Percentiles rank a stretch among this genome's conserved stretches.
phyloP scores from a whole-genome alignment of 1,140 invertebrate species.

The Mya arenaria region DNA sequence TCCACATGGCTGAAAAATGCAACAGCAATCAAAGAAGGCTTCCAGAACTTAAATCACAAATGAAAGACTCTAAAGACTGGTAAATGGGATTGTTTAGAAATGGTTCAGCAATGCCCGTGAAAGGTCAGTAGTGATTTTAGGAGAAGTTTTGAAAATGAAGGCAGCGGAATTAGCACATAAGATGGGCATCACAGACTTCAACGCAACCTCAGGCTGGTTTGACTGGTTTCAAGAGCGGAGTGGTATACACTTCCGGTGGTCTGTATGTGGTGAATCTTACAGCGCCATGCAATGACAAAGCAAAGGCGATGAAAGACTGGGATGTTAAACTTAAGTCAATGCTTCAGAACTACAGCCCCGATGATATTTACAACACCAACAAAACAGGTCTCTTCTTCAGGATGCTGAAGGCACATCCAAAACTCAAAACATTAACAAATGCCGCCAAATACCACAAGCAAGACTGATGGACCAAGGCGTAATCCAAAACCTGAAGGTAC shows the following conservation, averaged over 20 bases:
- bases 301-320: neutral
- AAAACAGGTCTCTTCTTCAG: conserved; percentile 5
- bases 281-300: neutral
- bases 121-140: neutral
- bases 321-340: neutral
- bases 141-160: neutral
- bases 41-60: neutral
- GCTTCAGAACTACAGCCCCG: neutral
- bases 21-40: conserved; percentile 6
- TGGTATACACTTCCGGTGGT: conserved; percentile 8
- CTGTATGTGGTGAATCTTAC: neutral
- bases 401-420: neutral
- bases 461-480: no score
- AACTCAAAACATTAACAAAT: no score
- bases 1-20: conserved; percentile 29
- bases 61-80: neutral
- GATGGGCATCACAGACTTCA: neutral
- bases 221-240: conserved; percentile 5
- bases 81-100: conserved; percentile 29
- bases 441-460: no score
- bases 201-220: conserved; percentile 1
- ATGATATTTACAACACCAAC: conserved; percentile 3
- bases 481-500: no score
- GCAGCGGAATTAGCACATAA: neutral
- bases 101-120: neutral